These are phyloP conservation scores for Orcinus orca DNA, from an alignment of 2,113 vertebrate genomes.

Conservation along the genomic window DNA sequence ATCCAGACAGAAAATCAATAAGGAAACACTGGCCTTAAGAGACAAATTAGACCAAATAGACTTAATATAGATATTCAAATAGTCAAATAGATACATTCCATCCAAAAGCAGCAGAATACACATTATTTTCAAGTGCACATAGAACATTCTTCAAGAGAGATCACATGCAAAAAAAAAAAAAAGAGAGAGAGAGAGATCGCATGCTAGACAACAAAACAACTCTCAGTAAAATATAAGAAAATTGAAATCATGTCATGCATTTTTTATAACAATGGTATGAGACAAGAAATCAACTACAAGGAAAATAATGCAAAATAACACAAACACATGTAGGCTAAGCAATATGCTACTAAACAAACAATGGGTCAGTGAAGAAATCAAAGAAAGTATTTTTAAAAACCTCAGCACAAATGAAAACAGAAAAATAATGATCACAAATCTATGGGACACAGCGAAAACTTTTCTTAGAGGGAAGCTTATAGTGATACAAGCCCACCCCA, in stretches of 20 bases:
- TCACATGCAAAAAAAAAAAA: too few species aligned
- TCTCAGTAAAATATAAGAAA: not conserved
- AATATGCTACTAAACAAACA: not conserved
- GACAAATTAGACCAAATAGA: not conserved
- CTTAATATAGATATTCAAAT: not conserved
- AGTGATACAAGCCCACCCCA: not conserved
- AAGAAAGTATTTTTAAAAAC: not conserved
- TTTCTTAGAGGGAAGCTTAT: not conserved
- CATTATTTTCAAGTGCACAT: not conserved
- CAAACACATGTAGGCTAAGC: not conserved
- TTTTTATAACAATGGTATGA: not conserved
- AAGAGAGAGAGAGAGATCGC: not conserved
- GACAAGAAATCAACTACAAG: not conserved
- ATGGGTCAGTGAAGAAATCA: not conserved
- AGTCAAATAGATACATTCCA: not conserved
- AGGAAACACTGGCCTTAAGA: not conserved
- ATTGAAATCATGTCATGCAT: not conserved
- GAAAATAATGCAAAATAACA: not conserved
- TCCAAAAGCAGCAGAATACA: not conserved
- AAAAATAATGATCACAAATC: not conserved
- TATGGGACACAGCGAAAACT: not conserved
- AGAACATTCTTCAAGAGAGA: not conserved
- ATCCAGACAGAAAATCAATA: not conserved
- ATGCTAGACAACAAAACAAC: not conserved
- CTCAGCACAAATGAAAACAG: not conserved